Percentiles rank a stretch among this genome's conserved stretches.
Evolutionary conservation across 2,113 vertebrate species (phyloP).

Genomic region (Diadophis punctatus): DNA sequence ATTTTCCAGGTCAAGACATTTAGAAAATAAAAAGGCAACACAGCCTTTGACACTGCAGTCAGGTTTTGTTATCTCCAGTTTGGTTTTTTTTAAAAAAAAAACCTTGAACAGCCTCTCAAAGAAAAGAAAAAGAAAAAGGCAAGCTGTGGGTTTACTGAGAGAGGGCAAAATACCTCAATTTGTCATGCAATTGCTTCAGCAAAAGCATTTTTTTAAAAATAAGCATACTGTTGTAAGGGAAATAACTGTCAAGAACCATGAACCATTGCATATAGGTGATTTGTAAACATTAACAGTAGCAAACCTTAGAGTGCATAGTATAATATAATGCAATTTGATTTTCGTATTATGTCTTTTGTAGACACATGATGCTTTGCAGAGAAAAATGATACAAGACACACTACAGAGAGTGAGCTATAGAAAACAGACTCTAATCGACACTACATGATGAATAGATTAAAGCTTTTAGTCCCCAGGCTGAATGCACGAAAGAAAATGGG

Average conservation of each 20-base stretch:
- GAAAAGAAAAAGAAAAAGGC: constrained; percentile 12
- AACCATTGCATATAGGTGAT: constrained; percentile 37
- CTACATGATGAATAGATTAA: constrained; percentile 12
- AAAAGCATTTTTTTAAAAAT: constrained; percentile 1
- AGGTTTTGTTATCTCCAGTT: not conserved
- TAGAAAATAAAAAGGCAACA: constrained; percentile 34
- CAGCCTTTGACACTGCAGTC: constrained; percentile 13
- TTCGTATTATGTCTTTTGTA: constrained; percentile 1
- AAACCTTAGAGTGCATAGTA: constrained; percentile 17
- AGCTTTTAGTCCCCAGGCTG: fast-evolving
- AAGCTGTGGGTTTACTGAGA: not conserved
- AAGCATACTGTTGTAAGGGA: constrained; percentile 22
- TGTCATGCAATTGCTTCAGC: not conserved
- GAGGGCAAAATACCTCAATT: not conserved
- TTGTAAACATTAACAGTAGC: not conserved
- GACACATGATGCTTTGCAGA: not conserved
- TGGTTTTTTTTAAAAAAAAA: constrained; percentile 9
- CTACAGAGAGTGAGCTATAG: not conserved
- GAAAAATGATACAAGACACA: constrained; percentile 23
- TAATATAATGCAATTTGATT: not conserved
- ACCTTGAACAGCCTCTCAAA: not conserved
- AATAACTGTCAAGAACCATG: constrained; percentile 41
- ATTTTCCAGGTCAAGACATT: constrained; percentile 73
- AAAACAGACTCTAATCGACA: constrained; percentile 18
- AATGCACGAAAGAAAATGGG: not conserved